Percentiles rank a stretch among this genome's conserved stretches.
Evolutionary conservation across 2,797 vertebrate species (phyloP).

Genomic region (Cygnus olor): DNA sequence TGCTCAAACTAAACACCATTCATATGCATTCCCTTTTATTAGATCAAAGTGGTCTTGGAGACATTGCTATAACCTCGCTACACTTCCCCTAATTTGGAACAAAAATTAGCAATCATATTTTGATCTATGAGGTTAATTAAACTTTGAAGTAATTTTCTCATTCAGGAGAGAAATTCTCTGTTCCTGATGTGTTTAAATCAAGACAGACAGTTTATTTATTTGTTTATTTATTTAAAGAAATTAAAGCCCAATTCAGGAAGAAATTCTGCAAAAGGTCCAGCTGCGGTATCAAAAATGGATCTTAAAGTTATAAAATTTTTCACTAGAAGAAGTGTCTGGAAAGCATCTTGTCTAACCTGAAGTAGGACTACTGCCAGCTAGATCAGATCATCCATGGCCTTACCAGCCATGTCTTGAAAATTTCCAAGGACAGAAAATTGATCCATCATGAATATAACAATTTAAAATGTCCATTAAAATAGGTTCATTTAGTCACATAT

Average conservation of each 20-base stretch:
- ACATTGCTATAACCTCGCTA: background rate
- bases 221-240: background rate
- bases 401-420: background rate
- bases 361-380: background rate
- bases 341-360: background rate
- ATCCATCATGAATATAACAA: background rate
- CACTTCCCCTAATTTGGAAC: background rate
- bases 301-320: background rate
- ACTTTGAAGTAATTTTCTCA: background rate
- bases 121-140: background rate
- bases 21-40: background rate
- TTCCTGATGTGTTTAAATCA: background rate
- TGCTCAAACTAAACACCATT: background rate
- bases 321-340: background rate
- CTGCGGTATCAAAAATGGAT: background rate
- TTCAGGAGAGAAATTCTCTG: background rate
- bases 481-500: background rate
- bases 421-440: background rate
- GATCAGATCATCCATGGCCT: background rate
- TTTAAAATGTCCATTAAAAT: background rate
- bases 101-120: background rate
- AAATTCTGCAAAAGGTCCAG: background rate
- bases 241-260: background rate
- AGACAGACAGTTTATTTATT: background rate
- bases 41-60: background rate